Base-by-base conservation (phyloP, 2,113 vertebrate species). In the Salvelinus sp. region DNA sequence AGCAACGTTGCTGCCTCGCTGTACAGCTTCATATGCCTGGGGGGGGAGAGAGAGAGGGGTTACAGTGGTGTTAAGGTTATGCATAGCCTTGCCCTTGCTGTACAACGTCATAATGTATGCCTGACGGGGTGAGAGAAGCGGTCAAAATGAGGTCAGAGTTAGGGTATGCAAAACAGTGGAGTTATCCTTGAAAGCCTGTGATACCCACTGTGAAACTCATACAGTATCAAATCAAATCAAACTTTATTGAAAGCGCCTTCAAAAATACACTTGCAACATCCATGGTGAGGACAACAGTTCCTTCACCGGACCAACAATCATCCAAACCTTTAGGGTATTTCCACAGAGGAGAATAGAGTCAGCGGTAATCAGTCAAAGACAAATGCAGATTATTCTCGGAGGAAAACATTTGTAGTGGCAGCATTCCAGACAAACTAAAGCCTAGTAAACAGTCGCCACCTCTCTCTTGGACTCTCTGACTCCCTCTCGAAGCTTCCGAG, bases 1-100 rank as follows among this genome's bases (percentile, higher is more conserved):
- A 67, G 81, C 10, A 91, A 22, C 0, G 89, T 88, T 0, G 86
- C 93, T 0, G 86, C 90, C 25, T 91, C 89, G 0, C 82, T 83
- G 89, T 91, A 93, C 23, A 89, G 70, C 50, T 90, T 92, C 85
- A 90, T 90, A 33, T 92, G 88, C 72, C 93, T 94, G 84, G 58
- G 50, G 27, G 33, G 67, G 4, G 63, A 6, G 22, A 28, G 23
- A 54, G 0, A 20, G 28, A 4, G n/a, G n/a, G 10, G 33, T 27
- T n/a, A 23, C 33, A 47, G 23, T n/a, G 28, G 27, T 58, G 65
- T 54, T 54, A 4, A 5, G 50, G 14, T 54, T 54, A 18, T 54
- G 16, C 48, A 54, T 3, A 16, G 16, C 50, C 50, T 16, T 54
- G 50, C 3, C 50, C 3, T 54, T 54, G 50, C 4, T 54, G 12